Percentiles rank a stretch among this genome's conserved stretches.
phyloP scores from a whole-genome alignment of 2,888 invertebrate species.

The Drosophila mulleri region DNA sequence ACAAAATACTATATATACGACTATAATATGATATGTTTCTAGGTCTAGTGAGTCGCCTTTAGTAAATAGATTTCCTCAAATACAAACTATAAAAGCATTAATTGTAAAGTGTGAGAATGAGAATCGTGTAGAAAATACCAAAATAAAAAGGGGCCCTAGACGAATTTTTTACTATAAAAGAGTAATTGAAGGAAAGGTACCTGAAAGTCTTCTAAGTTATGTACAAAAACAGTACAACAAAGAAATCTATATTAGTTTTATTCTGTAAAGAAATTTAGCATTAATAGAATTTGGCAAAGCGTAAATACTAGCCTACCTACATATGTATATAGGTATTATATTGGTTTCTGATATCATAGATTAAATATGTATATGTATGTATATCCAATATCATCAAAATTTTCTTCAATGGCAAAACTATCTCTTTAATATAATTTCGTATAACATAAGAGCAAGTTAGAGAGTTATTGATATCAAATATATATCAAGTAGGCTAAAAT shows the following conservation, averaged over 20 bases:
- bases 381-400: no score
- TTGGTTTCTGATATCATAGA: no score
- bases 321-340: no score
- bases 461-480: no score
- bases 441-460: no score
- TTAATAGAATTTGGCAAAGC: not conserved
- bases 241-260: not conserved
- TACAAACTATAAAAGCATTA: not conserved
- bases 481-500: no score
- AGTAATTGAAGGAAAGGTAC: not conserved
- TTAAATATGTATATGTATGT: no score
- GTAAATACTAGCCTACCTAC: no score
- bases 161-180: not conserved
- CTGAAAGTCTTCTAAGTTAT: not conserved
- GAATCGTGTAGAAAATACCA: conserved; percentile 3
- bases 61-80: not conserved
- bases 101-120: not conserved
- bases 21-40: not conserved
- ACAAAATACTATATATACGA: not conserved
- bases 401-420: no score
- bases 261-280: not conserved
- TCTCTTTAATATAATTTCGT: no score
- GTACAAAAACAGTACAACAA: not conserved
- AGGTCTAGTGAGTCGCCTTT: not conserved
- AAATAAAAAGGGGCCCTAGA: not conserved